A percentile compares a stretch with the other conserved stretches of the same genome.
These are phyloP conservation scores for Euphonia xanthogaster DNA, from an alignment of 2,797 vertebrate species.

Conservation along the genomic window DNA sequence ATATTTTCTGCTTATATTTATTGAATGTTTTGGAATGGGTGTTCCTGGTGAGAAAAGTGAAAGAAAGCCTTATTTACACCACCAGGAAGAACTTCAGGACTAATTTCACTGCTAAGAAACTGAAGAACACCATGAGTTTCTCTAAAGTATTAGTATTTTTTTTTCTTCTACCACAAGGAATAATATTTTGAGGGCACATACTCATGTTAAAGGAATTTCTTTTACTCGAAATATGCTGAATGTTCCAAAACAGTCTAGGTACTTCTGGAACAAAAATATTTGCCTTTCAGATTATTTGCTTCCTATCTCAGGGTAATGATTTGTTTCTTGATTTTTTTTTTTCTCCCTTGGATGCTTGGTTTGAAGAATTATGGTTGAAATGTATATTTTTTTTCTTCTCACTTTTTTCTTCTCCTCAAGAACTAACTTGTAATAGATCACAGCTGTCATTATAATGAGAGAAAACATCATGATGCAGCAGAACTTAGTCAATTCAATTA, in stretches of 20 bases:
- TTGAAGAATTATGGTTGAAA: not conserved
- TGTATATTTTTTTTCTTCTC: not conserved
- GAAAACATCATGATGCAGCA: constrained; percentile 50
- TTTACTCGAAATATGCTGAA: not conserved
- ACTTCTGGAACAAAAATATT: not conserved
- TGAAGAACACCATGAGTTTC: not conserved
- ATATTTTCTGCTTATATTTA: not conserved
- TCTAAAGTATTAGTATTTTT: not conserved
- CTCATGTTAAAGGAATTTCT: not conserved
- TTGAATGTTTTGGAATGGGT: not conserved
- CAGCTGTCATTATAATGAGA: constrained; percentile 62
- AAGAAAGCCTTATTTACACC: not conserved
- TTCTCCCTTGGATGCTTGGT: not conserved
- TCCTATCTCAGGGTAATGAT: not conserved
- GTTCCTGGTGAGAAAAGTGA: not conserved
- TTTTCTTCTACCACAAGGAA: not conserved
- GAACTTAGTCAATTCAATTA: constrained; percentile 61
- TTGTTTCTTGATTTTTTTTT: not conserved
- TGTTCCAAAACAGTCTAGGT: not conserved
- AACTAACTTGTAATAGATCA: constrained; percentile 33
- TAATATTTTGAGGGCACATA: not conserved
- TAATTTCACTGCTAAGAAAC: not conserved
- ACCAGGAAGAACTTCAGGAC: not conserved
- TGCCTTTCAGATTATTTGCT: not conserved
- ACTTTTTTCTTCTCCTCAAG: not conserved